Conservation (phyloP, 2,113 vertebrate genomes). For the Himantopus leucocephalus region DNA sequence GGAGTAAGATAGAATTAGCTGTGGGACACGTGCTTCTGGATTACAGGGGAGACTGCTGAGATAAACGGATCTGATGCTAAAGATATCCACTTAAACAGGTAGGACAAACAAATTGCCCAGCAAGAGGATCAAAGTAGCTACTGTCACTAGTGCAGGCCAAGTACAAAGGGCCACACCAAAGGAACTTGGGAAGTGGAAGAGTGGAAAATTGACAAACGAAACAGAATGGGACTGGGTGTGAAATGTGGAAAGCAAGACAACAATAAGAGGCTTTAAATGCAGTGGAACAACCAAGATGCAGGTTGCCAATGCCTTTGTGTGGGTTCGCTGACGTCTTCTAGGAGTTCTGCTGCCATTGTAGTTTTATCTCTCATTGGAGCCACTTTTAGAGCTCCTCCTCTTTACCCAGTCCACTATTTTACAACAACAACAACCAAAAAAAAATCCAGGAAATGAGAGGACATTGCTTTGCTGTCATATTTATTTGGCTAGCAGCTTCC, state of each 20-base stretch:
- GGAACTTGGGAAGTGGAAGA: background rate
- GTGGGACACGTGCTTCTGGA: background rate
- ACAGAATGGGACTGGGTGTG: background rate
- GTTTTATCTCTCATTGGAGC: background rate
- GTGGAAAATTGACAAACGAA: background rate
- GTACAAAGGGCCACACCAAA: background rate
- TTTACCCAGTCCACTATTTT: background rate
- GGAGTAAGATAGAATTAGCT: constrained; percentile 35
- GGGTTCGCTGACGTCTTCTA: background rate
- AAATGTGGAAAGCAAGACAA: background rate
- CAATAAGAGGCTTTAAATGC: background rate
- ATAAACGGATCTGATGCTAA: background rate
- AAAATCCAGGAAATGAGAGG: background rate
- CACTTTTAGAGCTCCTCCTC: background rate
- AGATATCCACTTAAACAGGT: constrained; percentile 9
- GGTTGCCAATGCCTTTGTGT: background rate
- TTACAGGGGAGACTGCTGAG: constrained; percentile 14
- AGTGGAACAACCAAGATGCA: background rate
- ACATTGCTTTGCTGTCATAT: background rate
- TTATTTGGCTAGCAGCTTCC: background rate
- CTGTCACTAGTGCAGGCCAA: background rate
- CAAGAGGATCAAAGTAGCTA: background rate
- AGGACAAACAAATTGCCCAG: background rate
- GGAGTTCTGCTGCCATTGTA: background rate
- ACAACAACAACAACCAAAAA: background rate